phyloP scores from a whole-genome alignment of 2,113 vertebrate species.

The Oryzias celebensis region DNA sequence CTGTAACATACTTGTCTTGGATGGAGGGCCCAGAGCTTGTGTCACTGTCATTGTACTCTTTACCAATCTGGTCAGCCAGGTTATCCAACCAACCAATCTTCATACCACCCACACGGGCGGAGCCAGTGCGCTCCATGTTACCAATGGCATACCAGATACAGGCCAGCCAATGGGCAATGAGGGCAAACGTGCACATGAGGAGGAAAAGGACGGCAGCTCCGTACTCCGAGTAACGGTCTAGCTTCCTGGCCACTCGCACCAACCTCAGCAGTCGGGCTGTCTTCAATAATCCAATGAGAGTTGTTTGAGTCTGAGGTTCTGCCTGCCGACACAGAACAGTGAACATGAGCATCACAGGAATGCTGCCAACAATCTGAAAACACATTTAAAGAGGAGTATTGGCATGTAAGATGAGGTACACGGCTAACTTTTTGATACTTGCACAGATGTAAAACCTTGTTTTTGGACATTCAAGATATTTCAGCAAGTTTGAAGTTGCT shows the following conservation, averaged over 20 bases:
- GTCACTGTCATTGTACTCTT: conserved; percentile 89
- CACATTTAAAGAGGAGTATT: background rate
- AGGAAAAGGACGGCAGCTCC: conserved; percentile 91
- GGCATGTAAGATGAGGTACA: background rate
- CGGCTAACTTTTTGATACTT: too few relatives aligned
- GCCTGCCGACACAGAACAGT: conserved; percentile 6
- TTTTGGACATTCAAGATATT: too few relatives aligned
- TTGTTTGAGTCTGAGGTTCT: conserved; percentile 77
- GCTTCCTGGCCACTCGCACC: conserved; percentile 90
- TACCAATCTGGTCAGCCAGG: conserved; percentile 93
- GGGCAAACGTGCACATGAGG: conserved; percentile 94
- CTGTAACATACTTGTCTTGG: conserved; percentile 97
- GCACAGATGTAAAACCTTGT: too few relatives aligned
- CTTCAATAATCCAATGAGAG: conserved; percentile 93
- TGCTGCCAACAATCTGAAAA: background rate
- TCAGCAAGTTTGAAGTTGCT: too few relatives aligned
- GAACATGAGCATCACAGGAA: background rate
- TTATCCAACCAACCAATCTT: conserved; percentile 98
- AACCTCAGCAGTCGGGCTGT: conserved; percentile 89
- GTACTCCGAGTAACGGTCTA: conserved; percentile 94
- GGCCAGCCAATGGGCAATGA: conserved; percentile 93
- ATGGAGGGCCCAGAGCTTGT: conserved; percentile 86
- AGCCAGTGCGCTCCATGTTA: conserved; percentile 89
- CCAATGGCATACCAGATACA: conserved; percentile 98
- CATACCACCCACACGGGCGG: conserved; percentile 76